Evolutionary conservation across 2,797 vertebrate species (phyloP).

Genomic region (Sebastes trivittatus): DNA sequence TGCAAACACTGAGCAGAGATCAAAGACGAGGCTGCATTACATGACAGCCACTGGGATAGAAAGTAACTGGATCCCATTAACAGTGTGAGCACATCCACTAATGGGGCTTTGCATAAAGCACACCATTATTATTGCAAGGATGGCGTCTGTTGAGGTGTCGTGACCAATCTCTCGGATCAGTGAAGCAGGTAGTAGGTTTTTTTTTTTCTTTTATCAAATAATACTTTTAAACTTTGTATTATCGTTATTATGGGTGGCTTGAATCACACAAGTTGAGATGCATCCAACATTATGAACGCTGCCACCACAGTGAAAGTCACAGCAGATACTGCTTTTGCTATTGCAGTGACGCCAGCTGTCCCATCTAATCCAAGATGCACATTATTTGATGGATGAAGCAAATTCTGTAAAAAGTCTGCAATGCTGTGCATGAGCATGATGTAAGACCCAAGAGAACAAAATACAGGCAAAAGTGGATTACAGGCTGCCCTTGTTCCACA

Average conservation of each 20-base stretch:
- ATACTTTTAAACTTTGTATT: background rate
- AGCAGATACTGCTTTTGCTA: background rate
- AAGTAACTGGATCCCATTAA: conserved; percentile 44
- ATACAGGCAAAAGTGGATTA: conserved; percentile 35
- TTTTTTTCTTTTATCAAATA: background rate
- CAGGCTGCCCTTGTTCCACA: background rate
- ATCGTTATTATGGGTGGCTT: background rate
- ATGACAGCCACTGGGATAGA: conserved; percentile 35
- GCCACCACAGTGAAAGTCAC: conserved; percentile 2
- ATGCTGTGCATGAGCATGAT: conserved; percentile 2
- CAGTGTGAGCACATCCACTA: conserved; percentile 41
- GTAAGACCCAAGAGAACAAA: conserved; percentile 24
- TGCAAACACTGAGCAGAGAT: conserved; percentile 58
- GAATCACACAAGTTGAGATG: background rate
- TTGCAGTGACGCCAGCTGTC: conserved; percentile 4
- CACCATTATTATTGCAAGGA: conserved; percentile 36
- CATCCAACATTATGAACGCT: background rate
- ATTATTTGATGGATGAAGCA: conserved; percentile 41
- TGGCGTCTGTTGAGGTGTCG: conserved; percentile 12
- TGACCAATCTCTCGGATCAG: conserved; percentile 27
- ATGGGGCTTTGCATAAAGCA: conserved; percentile 41
- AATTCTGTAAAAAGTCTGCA: conserved; percentile 29
- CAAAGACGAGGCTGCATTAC: conserved; percentile 52
- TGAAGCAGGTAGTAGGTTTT: conserved; percentile 12
- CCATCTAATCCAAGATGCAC: conserved; percentile 19